Percentiles rank a stretch among this genome's conserved stretches.
phyloP scores from a whole-genome alignment of 2,113 vertebrate species.

The Fregetta grallaria region DNA sequence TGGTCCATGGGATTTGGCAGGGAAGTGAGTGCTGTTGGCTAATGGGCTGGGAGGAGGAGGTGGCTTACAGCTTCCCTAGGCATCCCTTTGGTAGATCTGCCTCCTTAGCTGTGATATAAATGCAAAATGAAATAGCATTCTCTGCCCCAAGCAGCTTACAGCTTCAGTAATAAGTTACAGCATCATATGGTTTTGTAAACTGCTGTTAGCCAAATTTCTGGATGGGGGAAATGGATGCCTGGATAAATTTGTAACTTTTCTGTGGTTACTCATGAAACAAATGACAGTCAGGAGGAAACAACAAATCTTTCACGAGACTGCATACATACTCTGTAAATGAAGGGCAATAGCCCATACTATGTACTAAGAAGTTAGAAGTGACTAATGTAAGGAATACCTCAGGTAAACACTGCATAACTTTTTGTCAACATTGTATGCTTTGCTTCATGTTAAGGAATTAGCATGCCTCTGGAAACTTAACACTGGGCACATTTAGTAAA shows the following conservation, averaged over 20 bases:
- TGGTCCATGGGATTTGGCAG: background rate
- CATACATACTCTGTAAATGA: background rate
- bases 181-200: background rate
- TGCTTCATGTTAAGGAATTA: conserved; percentile 3
- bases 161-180: background rate
- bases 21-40: background rate
- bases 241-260: background rate
- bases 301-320: background rate
- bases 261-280: background rate
- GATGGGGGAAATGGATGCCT: background rate
- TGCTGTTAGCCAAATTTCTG: background rate
- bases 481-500: background rate
- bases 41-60: background rate
- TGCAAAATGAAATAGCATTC: background rate
- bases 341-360: background rate
- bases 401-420: background rate
- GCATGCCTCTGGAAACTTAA: background rate
- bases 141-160: background rate
- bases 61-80: background rate
- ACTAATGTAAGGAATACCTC: background rate
- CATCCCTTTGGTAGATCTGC: background rate
- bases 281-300: background rate
- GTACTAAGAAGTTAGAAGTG: background rate
- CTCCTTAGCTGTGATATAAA: background rate
- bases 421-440: background rate